Conservation (phyloP, 1,140 invertebrate genomes). For the Akabosia matsudoensis region DNA sequence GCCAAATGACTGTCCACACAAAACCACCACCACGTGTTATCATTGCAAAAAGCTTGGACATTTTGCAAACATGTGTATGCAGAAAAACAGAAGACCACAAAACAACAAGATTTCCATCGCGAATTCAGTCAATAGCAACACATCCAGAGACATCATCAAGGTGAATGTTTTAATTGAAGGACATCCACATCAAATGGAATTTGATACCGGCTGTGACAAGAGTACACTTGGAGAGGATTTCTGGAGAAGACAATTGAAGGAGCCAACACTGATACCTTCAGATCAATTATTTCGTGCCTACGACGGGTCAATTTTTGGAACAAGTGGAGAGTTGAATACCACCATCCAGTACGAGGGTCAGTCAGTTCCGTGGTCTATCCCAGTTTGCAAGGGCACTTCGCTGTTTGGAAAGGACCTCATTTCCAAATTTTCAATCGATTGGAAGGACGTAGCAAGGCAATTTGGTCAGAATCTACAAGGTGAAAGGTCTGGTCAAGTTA, state of each 20-base stretch:
- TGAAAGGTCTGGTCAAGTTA: no score
- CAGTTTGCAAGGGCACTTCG: not conserved
- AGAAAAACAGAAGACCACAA: not conserved
- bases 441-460: not conserved
- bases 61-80: not conserved
- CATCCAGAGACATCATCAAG: not conserved
- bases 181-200: not conserved
- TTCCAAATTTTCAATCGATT: not conserved
- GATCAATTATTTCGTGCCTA: not conserved
- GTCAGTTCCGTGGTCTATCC: not conserved
- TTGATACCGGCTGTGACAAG: not conserved
- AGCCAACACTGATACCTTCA: not conserved
- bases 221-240: not conserved
- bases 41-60: not conserved
- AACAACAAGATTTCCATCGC: not conserved
- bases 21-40: not conserved
- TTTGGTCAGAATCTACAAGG: not conserved
- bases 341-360: not conserved
- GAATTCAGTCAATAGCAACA: not conserved
- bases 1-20: not conserved
- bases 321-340: not conserved
- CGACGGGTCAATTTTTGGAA: not conserved
- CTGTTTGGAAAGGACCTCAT: conserved; percentile 10
- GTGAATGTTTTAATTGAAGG: not conserved
- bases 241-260: not conserved